A percentile compares a stretch with the other conserved stretches of the same genome.
These are phyloP conservation scores for Lepidonotus clava DNA, from an alignment of 2,888 invertebrate species.

Conservation along the genomic window DNA sequence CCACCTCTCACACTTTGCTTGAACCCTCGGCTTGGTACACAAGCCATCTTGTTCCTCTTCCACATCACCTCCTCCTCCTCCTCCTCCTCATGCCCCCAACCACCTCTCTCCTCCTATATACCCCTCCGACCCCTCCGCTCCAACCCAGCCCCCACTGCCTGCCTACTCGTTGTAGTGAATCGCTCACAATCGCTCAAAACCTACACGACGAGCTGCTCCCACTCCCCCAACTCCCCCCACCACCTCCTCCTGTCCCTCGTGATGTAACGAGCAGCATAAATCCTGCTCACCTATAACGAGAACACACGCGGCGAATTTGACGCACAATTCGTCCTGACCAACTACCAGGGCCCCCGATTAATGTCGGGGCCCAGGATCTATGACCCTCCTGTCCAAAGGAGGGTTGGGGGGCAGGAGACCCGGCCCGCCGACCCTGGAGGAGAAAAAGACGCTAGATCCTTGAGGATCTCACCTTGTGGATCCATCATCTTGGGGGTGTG, in stretches of 20 bases:
- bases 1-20: neutral
- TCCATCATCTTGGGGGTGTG: neutral
- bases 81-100: neutral
- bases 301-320: constrained; percentile 33
- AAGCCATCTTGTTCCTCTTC: neutral
- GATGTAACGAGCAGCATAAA: constrained; percentile 39
- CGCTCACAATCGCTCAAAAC: neutral
- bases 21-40: neutral
- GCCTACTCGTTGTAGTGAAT: neutral
- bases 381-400: neutral
- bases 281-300: constrained; percentile 42
- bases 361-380: neutral
- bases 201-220: neutral
- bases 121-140: neutral
- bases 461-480: too few species aligned
- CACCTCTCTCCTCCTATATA: neutral
- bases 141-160: neutral
- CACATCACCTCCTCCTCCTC: neutral
- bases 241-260: neutral
- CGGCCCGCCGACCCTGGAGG: too few species aligned
- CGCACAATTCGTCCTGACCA: constrained; percentile 45
- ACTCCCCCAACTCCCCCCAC: neutral
- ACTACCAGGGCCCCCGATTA: constrained; percentile 24
- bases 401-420: neutral
- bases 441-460: too few species aligned